These are phyloP conservation scores for Pseudomyrmex dendroicus DNA, from an alignment of 1,140 invertebrate genomes.

Conservation along the genomic window DNA sequence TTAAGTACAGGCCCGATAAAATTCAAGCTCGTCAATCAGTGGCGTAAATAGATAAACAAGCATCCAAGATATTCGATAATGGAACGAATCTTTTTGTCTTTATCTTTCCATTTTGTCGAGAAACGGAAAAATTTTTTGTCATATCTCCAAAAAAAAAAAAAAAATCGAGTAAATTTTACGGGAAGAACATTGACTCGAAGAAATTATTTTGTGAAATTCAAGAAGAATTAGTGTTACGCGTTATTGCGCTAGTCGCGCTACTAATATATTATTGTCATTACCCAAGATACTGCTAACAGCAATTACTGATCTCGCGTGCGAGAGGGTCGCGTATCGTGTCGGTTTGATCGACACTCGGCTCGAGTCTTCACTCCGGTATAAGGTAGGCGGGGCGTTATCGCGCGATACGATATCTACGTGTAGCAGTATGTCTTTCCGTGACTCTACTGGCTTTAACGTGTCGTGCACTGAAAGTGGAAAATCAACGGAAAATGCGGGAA, in stretches of 20 bases:
- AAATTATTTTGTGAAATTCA: background rate
- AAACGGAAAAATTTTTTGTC: background rate
- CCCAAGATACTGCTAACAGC: conserved; percentile 30
- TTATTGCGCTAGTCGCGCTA: background rate
- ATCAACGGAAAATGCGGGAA: conserved; percentile 23
- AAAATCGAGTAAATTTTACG: background rate
- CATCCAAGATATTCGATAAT: background rate
- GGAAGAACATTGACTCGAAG: background rate
- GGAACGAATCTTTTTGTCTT: background rate
- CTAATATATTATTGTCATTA: background rate
- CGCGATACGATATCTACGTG: conserved; percentile 70
- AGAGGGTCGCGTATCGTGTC: conserved; percentile 38
- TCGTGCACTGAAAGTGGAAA: conserved; percentile 5
- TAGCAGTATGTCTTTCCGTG: conserved; percentile 56
- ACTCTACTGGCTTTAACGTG: conserved; percentile 39
- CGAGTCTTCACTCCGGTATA: conserved; percentile 28
- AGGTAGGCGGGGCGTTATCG: conserved; percentile 70
- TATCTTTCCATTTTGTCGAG: background rate
- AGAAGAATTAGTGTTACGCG: background rate
- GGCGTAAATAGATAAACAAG: background rate
- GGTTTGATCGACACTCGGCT: conserved; percentile 32
- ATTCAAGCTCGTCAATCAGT: background rate
- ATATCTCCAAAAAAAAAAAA: background rate
- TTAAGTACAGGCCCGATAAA: conserved; percentile 27
- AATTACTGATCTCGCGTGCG: conserved; percentile 34